Base-by-base conservation (phyloP, 2,797 vertebrate species). In the Salmo trutta region DNA sequence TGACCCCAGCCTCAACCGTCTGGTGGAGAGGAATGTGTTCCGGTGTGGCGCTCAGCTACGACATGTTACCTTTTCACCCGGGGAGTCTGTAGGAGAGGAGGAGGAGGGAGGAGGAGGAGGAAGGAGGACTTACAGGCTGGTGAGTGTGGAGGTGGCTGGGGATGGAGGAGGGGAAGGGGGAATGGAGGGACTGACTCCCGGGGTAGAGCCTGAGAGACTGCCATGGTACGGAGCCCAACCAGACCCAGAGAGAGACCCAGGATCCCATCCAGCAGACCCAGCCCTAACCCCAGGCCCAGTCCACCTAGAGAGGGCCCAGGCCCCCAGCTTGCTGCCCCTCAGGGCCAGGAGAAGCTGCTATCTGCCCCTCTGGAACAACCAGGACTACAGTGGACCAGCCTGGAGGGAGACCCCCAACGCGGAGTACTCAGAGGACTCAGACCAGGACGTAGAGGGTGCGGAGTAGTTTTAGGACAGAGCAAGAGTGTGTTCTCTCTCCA, bases 311-410 rank as follows among this genome's bases (percentile, higher is more conserved):
- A 71, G 51, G 51, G 69, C 64, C 31, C 24, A 1, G 14, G 41
- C 6, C 3, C 75, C 82, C 47, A 74, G 29, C 10, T 0, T 79
- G n/a, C 24, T 86, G 19, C 94, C 94, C 0, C 89, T 95, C 33
- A 85, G 92, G 83, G 94, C 94, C 77, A 89, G 79, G 59, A 81
- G 94, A 67, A 91, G 72, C 1, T 75, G 88, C 6, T 95, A 93
- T 10, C 89, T 95, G 10, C 10, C 62, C 21, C 62, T 65, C 7
- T 65, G 62, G 62, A 65, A 65, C 10, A 65, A 29, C 12, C 62
- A 65, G 62, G 62, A 65, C 62, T 24, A 65, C 62, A 14, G 10
- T 5, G 62, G 62, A 10, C 21, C 21, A 29, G 62, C 62, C 62
- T 65, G 62, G 62, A 59, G 19, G 54, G 19, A 19, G 17, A 59